Evolutionary conservation across 2,113 vertebrate genomes (phyloP), one percentile per base, ranked within the genome.

Genomic region (Myiagra hebetior): DNA sequence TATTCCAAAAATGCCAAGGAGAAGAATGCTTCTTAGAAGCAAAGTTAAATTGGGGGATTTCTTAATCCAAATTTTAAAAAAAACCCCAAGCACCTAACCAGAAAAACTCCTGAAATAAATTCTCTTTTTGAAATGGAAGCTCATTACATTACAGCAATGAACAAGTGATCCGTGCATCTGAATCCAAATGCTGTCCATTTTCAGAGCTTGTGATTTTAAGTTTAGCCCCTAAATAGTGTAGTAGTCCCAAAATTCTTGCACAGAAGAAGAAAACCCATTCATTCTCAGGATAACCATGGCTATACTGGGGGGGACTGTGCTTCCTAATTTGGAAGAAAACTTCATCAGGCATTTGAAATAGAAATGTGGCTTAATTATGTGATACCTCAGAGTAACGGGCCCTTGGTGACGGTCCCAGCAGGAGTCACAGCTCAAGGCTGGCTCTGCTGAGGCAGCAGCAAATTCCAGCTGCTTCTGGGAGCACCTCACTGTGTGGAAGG

Each of bases 261-360:
- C 0, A 2, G 64, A 69, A 52, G 65, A 75, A 18, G 26, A 87
- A 93, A 92, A 62, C 13, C 35, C 53, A 27, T 33, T 85, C 4
- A 6, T 77, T 70, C 79, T 77, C 44, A 7, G 68, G 59, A 70
- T 39, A 77, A 84, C 42, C 1, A 2, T 1, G 37, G 76, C 59
- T 89, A 9, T 95, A 84, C 4, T 49, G 31, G 52, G 59, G 73
- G 89, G 12, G 87, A 31, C 56, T 87, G 39, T 26, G 20, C 70
- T 93, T 95, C 94, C 91, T 95, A 87, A 89, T 93, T 91, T 56
- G 87, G 96, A 95, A 91, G 56, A 91, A 95, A 95, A 64, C 57
- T 94, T 72, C 8, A 2, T 49, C 59, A 75, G 47, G 77, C 84
- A 91, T 89, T 95, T 75, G 81, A 77, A 95, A 92, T 59, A 74